Percentiles rank a stretch among this genome's conserved stretches.
Evolutionary conservation across 2,113 vertebrate genomes (phyloP).

Genomic region (Fulica atra): DNA sequence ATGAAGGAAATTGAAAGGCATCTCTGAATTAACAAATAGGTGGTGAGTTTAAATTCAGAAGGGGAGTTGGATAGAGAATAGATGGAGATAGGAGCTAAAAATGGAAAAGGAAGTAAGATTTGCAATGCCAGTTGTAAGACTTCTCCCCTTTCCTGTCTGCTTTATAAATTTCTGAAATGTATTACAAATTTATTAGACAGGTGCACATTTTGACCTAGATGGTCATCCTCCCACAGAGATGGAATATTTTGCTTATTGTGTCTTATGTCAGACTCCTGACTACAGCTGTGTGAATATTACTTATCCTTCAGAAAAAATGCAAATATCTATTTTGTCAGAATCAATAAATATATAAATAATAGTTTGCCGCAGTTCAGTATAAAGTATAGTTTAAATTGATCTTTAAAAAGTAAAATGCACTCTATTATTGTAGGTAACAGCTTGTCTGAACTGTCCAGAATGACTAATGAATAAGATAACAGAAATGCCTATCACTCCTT

Average conservation of each 20-base stretch:
- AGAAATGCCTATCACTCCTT: slow-evolving; percentile 48
- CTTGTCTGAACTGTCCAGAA: slow-evolving; percentile 58
- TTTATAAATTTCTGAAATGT: not conserved
- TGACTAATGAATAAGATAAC: slow-evolving; percentile 62
- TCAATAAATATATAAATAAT: slow-evolving; percentile 12
- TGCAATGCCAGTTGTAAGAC: not conserved
- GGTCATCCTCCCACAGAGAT: not conserved
- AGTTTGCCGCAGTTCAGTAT: not conserved
- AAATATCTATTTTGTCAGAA: not conserved
- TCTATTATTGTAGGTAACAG: slow-evolving; percentile 9
- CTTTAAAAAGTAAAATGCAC: slow-evolving; percentile 23
- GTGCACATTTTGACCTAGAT: not conserved
- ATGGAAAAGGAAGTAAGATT: not conserved
- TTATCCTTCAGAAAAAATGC: not conserved
- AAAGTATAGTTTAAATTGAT: not conserved
- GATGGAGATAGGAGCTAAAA: not conserved
- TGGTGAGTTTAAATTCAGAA: not conserved
- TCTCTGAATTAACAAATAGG: not conserved
- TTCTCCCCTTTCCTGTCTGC: not conserved
- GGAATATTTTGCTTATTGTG: not conserved
- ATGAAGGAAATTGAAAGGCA: not conserved
- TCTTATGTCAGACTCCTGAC: not conserved
- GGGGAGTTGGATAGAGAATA: not conserved
- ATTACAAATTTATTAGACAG: not conserved
- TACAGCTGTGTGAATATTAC: not conserved